phyloP scores from a whole-genome alignment of 1,140 invertebrate genomes.

The Drosophila elegans region DNA sequence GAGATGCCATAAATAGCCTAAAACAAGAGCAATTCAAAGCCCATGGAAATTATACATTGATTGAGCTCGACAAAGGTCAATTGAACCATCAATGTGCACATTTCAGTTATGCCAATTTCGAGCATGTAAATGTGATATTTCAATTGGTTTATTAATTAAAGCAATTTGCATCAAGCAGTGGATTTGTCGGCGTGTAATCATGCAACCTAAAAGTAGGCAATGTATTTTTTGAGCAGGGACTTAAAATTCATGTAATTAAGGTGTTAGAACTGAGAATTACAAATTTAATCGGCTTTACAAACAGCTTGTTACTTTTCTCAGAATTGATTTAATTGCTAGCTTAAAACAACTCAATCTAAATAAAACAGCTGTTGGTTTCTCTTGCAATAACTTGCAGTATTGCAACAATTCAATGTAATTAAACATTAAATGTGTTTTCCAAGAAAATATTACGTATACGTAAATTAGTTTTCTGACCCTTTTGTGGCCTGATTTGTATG shows the following conservation, averaged over 20 bases:
- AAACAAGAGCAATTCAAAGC: conserved; percentile 5
- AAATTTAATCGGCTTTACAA: neutral
- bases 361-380: neutral
- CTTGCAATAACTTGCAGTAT: neutral
- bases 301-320: neutral
- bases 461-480: conserved; percentile 26
- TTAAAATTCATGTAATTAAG: neutral
- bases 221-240: neutral
- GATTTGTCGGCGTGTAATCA: neutral
- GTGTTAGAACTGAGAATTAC: neutral
- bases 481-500: conserved; percentile 16
- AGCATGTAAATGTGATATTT: conserved; percentile 9
- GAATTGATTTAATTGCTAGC: conserved; percentile 1
- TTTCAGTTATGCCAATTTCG: neutral
- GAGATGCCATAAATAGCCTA: conserved; percentile 40
- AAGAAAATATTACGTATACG: conserved; percentile 22
- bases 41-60: conserved; percentile 31
- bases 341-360: neutral
- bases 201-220: neutral
- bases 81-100: conserved; percentile 20
- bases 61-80: conserved; percentile 24
- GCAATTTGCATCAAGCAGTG: neutral
- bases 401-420: neutral
- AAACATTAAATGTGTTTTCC: neutral
- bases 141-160: conserved; percentile 13